Evolutionary conservation across 2,888 invertebrate genomes (phyloP).

Genomic region (Epicampocera succincta): DNA sequence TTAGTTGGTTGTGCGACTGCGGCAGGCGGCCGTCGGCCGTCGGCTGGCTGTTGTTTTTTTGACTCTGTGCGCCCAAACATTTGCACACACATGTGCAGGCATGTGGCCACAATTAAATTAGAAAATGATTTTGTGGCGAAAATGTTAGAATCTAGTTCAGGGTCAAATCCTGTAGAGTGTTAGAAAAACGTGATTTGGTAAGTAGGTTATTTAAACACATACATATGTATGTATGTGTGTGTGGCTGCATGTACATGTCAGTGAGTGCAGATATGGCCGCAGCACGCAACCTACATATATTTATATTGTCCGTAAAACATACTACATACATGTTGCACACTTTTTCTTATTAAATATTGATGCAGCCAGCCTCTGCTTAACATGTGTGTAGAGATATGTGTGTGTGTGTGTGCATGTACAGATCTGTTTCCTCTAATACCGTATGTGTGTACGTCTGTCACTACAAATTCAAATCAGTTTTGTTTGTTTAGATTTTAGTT

Average conservation of each 20-base stretch:
- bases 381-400: no score
- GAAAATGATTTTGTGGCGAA: conserved; percentile 30
- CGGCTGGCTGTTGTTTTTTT: no score
- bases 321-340: not conserved
- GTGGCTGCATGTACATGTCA: not conserved
- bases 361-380: no score
- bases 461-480: conserved; percentile 1
- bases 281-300: not conserved
- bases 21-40: no score
- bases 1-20: no score
- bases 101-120: not conserved
- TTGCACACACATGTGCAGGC: not conserved
- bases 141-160: conserved; percentile 63
- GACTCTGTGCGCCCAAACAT: not conserved
- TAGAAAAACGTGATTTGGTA: conserved; percentile 52
- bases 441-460: not conserved
- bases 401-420: not conserved
- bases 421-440: no score
- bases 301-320: not conserved
- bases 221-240: not conserved
- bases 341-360: not conserved
- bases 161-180: conserved; percentile 63
- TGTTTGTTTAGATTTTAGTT: conserved; percentile 14
- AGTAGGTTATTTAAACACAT: not conserved
- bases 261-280: not conserved